phyloP scores from a whole-genome alignment of 2,888 invertebrate genomes.

The Drosophila colorata region DNA sequence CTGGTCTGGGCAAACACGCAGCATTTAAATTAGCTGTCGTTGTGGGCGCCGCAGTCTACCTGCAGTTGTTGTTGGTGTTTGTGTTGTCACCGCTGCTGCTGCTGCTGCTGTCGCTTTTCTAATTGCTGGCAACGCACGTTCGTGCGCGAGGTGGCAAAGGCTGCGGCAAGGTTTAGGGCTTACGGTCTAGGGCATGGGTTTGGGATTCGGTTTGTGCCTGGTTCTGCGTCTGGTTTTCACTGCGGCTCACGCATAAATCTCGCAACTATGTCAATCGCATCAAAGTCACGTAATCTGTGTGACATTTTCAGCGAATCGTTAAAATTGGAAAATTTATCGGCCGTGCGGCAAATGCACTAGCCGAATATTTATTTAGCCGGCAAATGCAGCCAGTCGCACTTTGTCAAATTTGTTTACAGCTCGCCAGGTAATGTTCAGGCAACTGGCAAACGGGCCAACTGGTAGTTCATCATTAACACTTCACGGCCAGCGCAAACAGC shows the following conservation, averaged over 20 bases:
- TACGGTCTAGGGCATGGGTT: slow-evolving; percentile 12
- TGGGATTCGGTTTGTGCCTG: slow-evolving; percentile 18
- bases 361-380: slow-evolving; percentile 42
- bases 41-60: slow-evolving; percentile 63
- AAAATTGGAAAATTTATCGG: slow-evolving; percentile 76
- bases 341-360: slow-evolving; percentile 46
- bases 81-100: slow-evolving; percentile 11
- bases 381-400: slow-evolving; percentile 15
- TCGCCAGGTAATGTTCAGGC: slow-evolving; percentile 20
- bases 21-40: slow-evolving; percentile 78
- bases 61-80: slow-evolving; percentile 32
- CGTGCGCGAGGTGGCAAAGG: slow-evolving; percentile 24
- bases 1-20: slow-evolving; percentile 61
- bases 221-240: slow-evolving; percentile 37
- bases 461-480: slow-evolving; percentile 61
- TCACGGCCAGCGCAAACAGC: slow-evolving; percentile 57
- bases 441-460: slow-evolving; percentile 20
- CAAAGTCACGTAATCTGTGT: slow-evolving; percentile 81
- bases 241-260: slow-evolving; percentile 78
- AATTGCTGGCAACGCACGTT: slow-evolving; percentile 76
- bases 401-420: slow-evolving; percentile 29
- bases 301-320: slow-evolving; percentile 82
- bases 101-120: slow-evolving; percentile 52
- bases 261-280: slow-evolving; percentile 81
- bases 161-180: slow-evolving; percentile 9